Evolutionary conservation across 2,113 vertebrate species (phyloP).

Genomic region (cat (Felis catus)): DNA sequence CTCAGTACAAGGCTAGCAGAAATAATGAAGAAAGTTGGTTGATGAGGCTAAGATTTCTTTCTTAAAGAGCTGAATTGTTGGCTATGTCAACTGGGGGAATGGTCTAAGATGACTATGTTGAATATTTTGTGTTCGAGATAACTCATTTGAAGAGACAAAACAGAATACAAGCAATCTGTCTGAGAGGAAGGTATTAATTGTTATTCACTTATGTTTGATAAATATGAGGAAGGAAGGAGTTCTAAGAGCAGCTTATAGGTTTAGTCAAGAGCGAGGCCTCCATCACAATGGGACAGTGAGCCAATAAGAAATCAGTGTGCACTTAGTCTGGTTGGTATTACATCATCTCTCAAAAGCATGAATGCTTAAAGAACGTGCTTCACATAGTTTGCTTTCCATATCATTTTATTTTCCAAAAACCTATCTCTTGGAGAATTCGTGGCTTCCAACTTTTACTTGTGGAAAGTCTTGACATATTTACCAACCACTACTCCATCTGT

Average conservation of each 20-base stretch:
- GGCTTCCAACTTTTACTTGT: constrained; percentile 42
- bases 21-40: not conserved
- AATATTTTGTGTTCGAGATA: not conserved
- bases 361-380: constrained; percentile 11
- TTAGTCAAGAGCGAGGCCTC: not conserved
- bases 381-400: not conserved
- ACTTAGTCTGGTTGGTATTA: not conserved
- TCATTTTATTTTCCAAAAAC: constrained; percentile 41
- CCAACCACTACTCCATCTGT: not conserved
- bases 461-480: not conserved
- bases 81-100: not conserved
- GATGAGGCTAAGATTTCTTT: not conserved
- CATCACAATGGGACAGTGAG: not conserved
- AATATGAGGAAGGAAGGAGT: not conserved
- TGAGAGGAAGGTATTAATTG: not conserved
- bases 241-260: not conserved
- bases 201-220: not conserved
- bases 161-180: not conserved
- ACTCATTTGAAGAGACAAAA: not conserved
- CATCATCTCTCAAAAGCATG: not conserved
- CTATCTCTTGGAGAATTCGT: not conserved
- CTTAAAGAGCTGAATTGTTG: not conserved
- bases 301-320: not conserved
- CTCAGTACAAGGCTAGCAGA: not conserved
- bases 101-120: not conserved